phyloP scores from a whole-genome alignment of 1,140 invertebrate species.

The Drosophila guanche region DNA sequence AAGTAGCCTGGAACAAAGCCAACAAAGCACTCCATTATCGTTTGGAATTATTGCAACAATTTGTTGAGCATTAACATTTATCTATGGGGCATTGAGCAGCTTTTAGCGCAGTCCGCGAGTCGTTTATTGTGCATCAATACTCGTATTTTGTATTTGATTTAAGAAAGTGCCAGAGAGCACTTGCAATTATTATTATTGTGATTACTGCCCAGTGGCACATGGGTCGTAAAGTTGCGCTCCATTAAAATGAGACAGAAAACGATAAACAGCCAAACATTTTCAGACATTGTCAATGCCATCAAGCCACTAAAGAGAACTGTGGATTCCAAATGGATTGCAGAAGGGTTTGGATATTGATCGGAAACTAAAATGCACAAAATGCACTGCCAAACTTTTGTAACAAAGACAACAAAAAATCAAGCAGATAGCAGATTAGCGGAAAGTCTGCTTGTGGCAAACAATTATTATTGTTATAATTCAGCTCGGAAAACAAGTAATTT shows the following conservation, averaged over 20 bases:
- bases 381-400: no score
- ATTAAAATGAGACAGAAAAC: conserved; percentile 37
- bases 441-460: conserved; percentile 13
- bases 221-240: conserved; percentile 33
- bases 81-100: conserved; percentile 7
- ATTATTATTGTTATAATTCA: conserved; percentile 55
- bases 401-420: neutral
- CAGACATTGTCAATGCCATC: conserved; percentile 19
- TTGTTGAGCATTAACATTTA: neutral
- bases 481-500: conserved; percentile 63
- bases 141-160: conserved; percentile 20
- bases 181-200: conserved; percentile 41
- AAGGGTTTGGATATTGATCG: no score
- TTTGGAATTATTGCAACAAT: no score
- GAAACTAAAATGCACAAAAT: no score
- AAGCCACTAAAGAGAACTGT: neutral
- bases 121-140: conserved; percentile 15
- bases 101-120: conserved; percentile 18
- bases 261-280: conserved; percentile 24
- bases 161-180: conserved; percentile 10
- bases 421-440: conserved; percentile 5
- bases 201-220: conserved; percentile 32
- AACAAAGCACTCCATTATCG: no score
- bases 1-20: no score
- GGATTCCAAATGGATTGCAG: no score